A percentile compares a stretch with the other conserved stretches of the same genome.
These are phyloP conservation scores for Anniella stebbinsi DNA, from an alignment of 2,797 vertebrate species.

Conservation along the genomic window DNA sequence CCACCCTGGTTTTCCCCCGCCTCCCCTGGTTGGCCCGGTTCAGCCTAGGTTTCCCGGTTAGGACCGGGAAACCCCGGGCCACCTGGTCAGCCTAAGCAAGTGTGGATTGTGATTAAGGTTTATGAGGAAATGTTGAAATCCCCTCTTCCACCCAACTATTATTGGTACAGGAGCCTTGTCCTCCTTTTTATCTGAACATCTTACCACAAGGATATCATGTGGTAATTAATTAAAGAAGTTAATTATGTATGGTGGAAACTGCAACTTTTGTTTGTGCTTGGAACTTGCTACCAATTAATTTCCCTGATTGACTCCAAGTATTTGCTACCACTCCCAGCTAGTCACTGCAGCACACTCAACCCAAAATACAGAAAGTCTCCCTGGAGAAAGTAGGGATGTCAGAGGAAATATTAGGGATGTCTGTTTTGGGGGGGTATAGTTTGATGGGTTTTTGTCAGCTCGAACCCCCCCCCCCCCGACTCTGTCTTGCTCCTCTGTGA, in stretches of 20 bases:
- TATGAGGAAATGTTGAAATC: background rate
- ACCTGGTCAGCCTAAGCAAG: no score
- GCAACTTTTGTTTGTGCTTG: background rate
- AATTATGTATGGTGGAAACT: background rate
- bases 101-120: background rate
- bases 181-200: background rate
- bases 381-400: background rate
- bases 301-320: background rate
- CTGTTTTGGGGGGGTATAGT: no score
- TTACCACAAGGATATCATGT: background rate
- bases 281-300: background rate
- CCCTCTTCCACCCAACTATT: background rate
- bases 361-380: background rate
- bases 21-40: no score
- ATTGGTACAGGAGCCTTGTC: background rate
- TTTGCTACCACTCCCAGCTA: background rate
- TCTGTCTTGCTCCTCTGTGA: no score
- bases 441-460: no score
- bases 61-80: no score
- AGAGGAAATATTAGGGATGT: no score
- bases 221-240: background rate
- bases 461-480: no score
- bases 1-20: no score
- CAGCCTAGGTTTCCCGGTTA: no score
- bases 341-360: background rate